Evolutionary conservation across 2,888 invertebrate species (phyloP), one percentile per base, ranked within the genome.

Genomic region (Lamellibrachia satsuma): DNA sequence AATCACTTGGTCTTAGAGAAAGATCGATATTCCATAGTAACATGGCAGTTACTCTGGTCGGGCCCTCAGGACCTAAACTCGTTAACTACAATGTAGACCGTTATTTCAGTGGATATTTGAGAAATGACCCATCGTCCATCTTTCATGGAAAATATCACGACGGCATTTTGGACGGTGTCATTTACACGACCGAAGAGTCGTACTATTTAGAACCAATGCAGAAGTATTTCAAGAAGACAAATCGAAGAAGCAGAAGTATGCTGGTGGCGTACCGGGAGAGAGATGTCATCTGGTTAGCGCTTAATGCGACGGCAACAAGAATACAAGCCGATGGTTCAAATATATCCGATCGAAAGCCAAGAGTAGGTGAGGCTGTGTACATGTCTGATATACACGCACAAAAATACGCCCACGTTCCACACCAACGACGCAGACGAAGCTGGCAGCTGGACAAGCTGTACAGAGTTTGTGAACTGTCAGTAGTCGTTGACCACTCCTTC

Each of bases 401-500:
- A 75, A 75, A 22, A 22, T n/a, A 75, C 22, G 6, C 6, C 75
- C 15, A 75, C 75, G 75, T 75, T 3, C 75, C 75, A 75, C 75
- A 15, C 15, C 15, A 11, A 75, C 6, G 75, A 6, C 75, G 75
- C 15, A 75, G 75, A 75, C 75, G 75, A n/a, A 75, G 75, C 3
- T 6, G n/a, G 75, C 75, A 15, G 15, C 4, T 75, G 6, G 75
- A 15, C 22, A 22, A 15, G 3, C 6, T 22, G 75, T 75, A 75
- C 75, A 75, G 22, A 15, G 75, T 75, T 15, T 75, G 75, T 15
- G 75, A 75, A 75, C 75, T 75, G 22, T 11, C 75, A 75, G 6
- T 75, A 75, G 75, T 75, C 52, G 91, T 52, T 39, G 91, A 91
- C n/a, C n/a, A 91, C n/a, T 91, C 91, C 15, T 91, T 91, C n/a